Evolutionary conservation across 2,113 vertebrate species (phyloP), one percentile per base, ranked within the genome.

Genomic region (Atrichornis clamosus): DNA sequence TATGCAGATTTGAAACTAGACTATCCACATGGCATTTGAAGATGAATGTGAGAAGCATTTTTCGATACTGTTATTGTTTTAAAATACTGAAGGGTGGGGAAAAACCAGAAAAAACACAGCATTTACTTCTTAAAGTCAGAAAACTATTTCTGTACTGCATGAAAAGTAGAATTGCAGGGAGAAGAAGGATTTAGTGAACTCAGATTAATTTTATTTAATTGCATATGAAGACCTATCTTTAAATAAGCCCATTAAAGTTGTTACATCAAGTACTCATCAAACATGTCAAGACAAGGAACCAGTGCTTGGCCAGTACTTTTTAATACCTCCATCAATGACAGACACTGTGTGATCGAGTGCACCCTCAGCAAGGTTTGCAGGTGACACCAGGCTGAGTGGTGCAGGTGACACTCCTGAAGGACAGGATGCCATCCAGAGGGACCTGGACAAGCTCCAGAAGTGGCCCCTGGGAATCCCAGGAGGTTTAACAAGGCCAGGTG

Each of bases 341-440:
- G 12, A 23, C 52, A 12, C 12, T 53, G n/a, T 4, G 14, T 14
- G 37, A 73, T 69, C 0, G 0, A 70, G 1, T 12, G 19, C 6
- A 35, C 13, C 0, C 4, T 52, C 18, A 59, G 13, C 5, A 83
- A 16, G 3, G 3, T 53, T 9, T 6, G 0, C 26, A 53, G 44
- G 35, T 5, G 8, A 13, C 42, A 73, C 33, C 52, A 72, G 52
- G 3, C 12, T 37, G 42, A 23, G 6, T 13, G 15, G 10, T 72
- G 19, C 1, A 1, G 14, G 2, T 50, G 16, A n/a, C 23, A 20
- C 0, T 1, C 23, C 16, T 37, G 42, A 74, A 3, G 60, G 67
- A 41, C 0, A 0, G 33, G 16, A 52, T 64, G 13, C 19, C 26
- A 35, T 15, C 32, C 33, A 41, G 41, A 47, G 5, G 53, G 10